phyloP scores from a whole-genome alignment of 2,797 vertebrate genomes.

The Huso huso region DNA sequence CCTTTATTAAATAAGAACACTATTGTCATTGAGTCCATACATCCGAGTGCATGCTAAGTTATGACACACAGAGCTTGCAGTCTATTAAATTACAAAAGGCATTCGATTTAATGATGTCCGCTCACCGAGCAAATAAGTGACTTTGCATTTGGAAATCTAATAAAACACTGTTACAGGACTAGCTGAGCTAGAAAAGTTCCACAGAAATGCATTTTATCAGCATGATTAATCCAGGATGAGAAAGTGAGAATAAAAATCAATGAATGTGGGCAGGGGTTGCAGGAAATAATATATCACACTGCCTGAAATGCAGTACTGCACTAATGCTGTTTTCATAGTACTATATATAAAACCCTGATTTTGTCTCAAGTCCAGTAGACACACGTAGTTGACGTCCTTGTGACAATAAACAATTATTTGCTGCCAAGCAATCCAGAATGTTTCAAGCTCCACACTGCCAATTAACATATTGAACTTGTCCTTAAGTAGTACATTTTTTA shows the following conservation, averaged over 20 bases:
- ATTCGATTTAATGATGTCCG: conserved; percentile 46
- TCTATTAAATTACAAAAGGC: conserved; percentile 42
- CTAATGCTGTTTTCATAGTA: conserved; percentile 3
- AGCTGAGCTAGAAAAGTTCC: conserved; percentile 33
- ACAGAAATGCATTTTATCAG: conserved; percentile 45
- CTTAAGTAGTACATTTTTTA: too few species aligned
- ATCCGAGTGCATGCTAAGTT: conserved; percentile 5
- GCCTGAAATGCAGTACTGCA: conserved; percentile 18
- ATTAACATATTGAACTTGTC: too few species aligned
- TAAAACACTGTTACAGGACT: conserved; percentile 30
- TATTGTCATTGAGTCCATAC: conserved; percentile 21
- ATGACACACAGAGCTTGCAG: conserved; percentile 22
- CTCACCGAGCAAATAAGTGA: conserved; percentile 45
- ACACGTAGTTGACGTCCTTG: too few species aligned
- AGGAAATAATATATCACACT: conserved; percentile 27
- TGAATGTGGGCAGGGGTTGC: conserved; percentile 27
- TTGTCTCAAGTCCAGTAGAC: too few species aligned
- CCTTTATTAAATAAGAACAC: conserved; percentile 37
- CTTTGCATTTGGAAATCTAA: conserved; percentile 41
- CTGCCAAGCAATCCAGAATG: too few species aligned
- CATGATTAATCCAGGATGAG: conserved; percentile 37
- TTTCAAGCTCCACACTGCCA: too few species aligned
- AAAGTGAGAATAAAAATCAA: conserved; percentile 39
- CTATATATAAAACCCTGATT: not conserved
- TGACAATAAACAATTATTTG: too few species aligned